Conservation (phyloP, 2,888 invertebrate genomes). For the Cataglyphis rosenhaueri region DNA sequence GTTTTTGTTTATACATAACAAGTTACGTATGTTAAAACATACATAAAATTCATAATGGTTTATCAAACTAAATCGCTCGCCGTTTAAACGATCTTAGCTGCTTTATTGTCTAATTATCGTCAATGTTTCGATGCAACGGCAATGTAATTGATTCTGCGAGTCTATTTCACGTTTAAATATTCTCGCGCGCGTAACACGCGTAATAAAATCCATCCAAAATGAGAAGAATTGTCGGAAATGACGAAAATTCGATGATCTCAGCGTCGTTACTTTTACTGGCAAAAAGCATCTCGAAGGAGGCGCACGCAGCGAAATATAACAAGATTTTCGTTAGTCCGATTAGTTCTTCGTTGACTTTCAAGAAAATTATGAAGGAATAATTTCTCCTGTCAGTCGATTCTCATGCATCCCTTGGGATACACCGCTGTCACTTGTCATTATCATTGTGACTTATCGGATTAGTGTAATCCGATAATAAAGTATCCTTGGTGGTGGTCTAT, state of each 20-base stretch:
- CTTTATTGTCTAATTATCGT: slow-evolving; percentile 5
- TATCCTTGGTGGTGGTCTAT: slow-evolving; percentile 49
- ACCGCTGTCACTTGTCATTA: slow-evolving; percentile 50
- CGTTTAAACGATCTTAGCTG: background rate
- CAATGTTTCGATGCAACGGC: background rate
- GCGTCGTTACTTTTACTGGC: too few species aligned
- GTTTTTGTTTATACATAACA: background rate
- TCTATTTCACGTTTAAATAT: slow-evolving; percentile 7
- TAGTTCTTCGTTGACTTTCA: slow-evolving; percentile 65
- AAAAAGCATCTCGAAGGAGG: background rate
- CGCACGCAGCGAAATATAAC: slow-evolving; percentile 72
- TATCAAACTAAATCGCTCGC: slow-evolving; percentile 5
- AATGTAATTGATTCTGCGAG: slow-evolving; percentile 24
- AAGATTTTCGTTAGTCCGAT: slow-evolving; percentile 78
- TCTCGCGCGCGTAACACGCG: background rate
- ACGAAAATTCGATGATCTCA: background rate
- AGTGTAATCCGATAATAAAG: slow-evolving; percentile 75
- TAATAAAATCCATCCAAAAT: background rate
- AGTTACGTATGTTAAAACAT: background rate
- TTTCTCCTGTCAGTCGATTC: slow-evolving; percentile 5
- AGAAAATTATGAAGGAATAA: slow-evolving; percentile 43
- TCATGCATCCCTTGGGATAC: too few species aligned
- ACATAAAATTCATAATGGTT: background rate
- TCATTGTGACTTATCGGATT: slow-evolving; percentile 71
- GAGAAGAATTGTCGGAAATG: slow-evolving; percentile 42